Conservation (phyloP, 2,888 invertebrate genomes). For the Cetonia aurata region DNA sequence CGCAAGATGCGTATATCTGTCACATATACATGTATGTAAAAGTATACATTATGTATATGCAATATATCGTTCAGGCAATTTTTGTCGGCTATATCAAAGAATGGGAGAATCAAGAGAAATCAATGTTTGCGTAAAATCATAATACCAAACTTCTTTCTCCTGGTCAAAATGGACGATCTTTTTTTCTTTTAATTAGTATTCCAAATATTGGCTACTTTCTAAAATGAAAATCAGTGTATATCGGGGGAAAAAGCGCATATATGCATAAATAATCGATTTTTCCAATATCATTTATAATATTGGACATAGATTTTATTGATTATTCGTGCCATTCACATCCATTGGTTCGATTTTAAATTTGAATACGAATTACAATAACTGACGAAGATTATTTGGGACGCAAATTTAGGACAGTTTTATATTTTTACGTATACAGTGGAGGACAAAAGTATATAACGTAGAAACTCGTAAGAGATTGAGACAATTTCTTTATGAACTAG, state of each 20-base stretch:
- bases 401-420: too few relatives aligned
- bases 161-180: constrained; percentile 1
- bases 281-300: too few relatives aligned
- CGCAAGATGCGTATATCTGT: background rate
- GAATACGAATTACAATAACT: too few relatives aligned
- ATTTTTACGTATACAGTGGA: too few relatives aligned
- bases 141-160: background rate
- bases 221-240: constrained; percentile 17
- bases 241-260: constrained; percentile 7
- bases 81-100: constrained; percentile 29
- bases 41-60: too few relatives aligned
- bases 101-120: constrained; percentile 41
- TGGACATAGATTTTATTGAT: too few relatives aligned
- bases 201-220: constrained; percentile 30
- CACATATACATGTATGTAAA: constrained; percentile 2
- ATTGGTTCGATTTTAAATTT: too few relatives aligned
- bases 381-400: too few relatives aligned
- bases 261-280: background rate
- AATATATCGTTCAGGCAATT: constrained; percentile 7
- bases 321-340: too few relatives aligned
- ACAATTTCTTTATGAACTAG: background rate
- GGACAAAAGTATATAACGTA: too few relatives aligned
- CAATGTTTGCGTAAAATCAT: constrained; percentile 40
- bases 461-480: background rate
- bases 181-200: constrained; percentile 36